These are phyloP conservation scores for Agelaius phoeniceus DNA, from an alignment of 2,113 vertebrate species.

Conservation along the genomic window DNA sequence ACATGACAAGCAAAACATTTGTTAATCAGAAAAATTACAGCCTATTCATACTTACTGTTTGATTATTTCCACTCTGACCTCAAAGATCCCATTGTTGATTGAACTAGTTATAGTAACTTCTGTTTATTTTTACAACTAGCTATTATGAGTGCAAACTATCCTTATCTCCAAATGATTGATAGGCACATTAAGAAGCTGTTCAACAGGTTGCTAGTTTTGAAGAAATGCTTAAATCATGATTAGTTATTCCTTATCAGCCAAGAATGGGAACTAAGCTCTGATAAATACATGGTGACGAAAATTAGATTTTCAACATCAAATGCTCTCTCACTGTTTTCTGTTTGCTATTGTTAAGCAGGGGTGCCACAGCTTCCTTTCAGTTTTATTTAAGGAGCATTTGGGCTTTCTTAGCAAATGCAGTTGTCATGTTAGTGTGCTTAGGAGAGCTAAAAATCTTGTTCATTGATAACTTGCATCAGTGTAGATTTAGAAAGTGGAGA, in stretches of 20 bases:
- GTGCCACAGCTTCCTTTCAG: conserved; percentile 45
- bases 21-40: conserved; percentile 84
- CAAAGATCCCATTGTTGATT: conserved; percentile 79
- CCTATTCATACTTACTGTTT: conserved; percentile 81
- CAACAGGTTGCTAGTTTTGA: conserved; percentile 83
- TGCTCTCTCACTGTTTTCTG: conserved; percentile 37
- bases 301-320: conserved; percentile 67
- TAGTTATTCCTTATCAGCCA: conserved; percentile 77
- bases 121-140: conserved; percentile 86
- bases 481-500: neutral
- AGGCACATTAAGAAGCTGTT: conserved; percentile 83
- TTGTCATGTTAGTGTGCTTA: conserved; percentile 17
- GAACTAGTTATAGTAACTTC: conserved; percentile 81
- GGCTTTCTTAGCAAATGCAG: conserved; percentile 6
- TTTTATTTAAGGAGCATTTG: conserved; percentile 42
- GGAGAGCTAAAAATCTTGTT: conserved; percentile 40
- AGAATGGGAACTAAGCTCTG: conserved; percentile 67
- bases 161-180: conserved; percentile 85
- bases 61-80: conserved; percentile 81
- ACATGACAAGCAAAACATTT: conserved; percentile 80
- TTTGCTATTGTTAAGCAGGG: conserved; percentile 50
- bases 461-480: neutral
- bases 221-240: conserved; percentile 80
- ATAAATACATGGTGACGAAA: conserved; percentile 73
- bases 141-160: conserved; percentile 79